Evolutionary conservation across 2,888 invertebrate genomes (phyloP).

Genomic region (Mactromeris polynyma): DNA sequence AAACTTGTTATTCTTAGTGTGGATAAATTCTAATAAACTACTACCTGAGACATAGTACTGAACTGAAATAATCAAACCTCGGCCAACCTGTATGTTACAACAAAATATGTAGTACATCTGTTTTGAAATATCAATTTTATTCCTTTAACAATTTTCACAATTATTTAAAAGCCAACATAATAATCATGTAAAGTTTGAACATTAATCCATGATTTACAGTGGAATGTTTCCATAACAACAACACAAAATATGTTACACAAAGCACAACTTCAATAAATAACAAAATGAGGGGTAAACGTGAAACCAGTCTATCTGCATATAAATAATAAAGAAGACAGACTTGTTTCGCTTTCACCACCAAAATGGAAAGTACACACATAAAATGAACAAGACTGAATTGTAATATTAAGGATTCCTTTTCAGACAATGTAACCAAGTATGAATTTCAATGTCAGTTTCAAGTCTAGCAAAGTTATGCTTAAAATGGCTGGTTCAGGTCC

Average conservation of each 20-base stretch:
- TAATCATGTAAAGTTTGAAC: background rate
- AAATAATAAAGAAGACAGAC: background rate
- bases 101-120: background rate
- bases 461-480: no score
- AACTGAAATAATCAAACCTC: no score
- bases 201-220: background rate
- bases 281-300: background rate
- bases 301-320: background rate
- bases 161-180: conserved; percentile 17
- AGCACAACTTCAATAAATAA: conserved; percentile 10
- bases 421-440: background rate
- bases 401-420: background rate
- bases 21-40: no score
- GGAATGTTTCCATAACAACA: conserved; percentile 3
- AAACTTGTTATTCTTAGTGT: no score
- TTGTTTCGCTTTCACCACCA: background rate
- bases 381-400: background rate
- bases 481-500: no score
- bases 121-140: conserved; percentile 2
- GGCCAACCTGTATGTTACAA: no score
- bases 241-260: background rate
- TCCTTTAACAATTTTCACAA: conserved; percentile 12
- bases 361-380: background rate
- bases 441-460: background rate
- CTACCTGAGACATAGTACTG: no score